Evolutionary conservation across 1,140 invertebrate genomes (phyloP), one percentile per base, ranked within the genome.

Genomic region (Antheraea pernyi): DNA sequence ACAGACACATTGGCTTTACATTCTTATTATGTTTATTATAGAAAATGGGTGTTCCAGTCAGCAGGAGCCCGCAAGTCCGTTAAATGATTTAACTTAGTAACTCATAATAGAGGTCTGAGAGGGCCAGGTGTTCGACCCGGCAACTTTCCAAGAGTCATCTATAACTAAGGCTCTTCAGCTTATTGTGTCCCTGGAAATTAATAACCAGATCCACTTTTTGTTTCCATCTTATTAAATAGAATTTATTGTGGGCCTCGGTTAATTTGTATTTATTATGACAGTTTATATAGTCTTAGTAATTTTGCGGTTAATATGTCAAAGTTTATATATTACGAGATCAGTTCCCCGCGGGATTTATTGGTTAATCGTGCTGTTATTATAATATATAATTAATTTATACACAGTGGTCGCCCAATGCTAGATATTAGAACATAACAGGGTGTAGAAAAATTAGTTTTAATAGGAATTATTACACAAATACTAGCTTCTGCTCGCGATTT

Each of bases 121-220:
- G 74, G 68, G 71, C 66, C 79, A 80, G 79, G 79, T 80, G 79
- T 75, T 69, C 72, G 53, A 70, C 30, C 59, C 46, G 39, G 39
- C 46, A 75, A 76, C 67, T 80, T 73, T 72, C 69, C 60, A 80
- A 80, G 74, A 78, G 72, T 67, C 72, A 74, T 80, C 76, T 53
- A 73, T 80, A 76, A 80, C 65, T 18, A 60, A 68, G 76, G 74
- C 72, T 78, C 69, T 63, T 39, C 30, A 68, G 79, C 74, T 80
- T 78, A 80, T 75, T 78, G 76, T 78, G 72, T 70, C 63, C 71
- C 71, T 73, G 65, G 68, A 75, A 78, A 78, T 78, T 80, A 76
- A 80, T 80, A 76, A 76, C 74, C 42, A 67, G 71, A 63, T 68
- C 69, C 65, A 78, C 69, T 80, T 80, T 80, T 80, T 80, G 79